A percentile compares a stretch with the other conserved stretches of the same genome.
These are phyloP conservation scores for Leptopilina myrica DNA, from an alignment of 2,888 invertebrate genomes.

Conservation along the genomic window DNA sequence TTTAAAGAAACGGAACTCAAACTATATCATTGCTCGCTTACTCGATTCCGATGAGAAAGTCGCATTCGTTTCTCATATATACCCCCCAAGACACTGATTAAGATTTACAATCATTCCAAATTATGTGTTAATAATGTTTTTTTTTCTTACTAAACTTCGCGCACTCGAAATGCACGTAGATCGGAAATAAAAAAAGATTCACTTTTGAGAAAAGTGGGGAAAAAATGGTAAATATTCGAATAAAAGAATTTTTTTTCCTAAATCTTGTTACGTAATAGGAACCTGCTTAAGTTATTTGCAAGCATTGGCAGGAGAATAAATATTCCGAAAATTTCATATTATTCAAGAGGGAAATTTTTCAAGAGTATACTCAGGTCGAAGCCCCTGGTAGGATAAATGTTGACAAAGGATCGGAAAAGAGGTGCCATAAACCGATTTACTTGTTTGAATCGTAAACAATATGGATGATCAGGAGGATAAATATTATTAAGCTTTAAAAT, in stretches of 20 bases:
- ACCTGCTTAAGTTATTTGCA: too few relatives aligned
- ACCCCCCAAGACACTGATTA: slow-evolving; percentile 27
- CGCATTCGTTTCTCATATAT: slow-evolving; percentile 2
- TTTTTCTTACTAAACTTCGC: background rate
- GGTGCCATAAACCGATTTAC: slow-evolving; percentile 67
- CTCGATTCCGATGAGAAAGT: slow-evolving; percentile 38
- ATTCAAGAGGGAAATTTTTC: background rate
- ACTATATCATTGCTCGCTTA: background rate
- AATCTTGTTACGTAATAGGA: too few relatives aligned
- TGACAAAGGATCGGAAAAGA: slow-evolving; percentile 34
- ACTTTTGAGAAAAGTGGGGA: too few relatives aligned
- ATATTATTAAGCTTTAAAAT: background rate
- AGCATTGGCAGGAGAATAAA: background rate
- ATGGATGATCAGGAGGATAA: slow-evolving; percentile 63
- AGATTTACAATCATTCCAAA: slow-evolving; percentile 26
- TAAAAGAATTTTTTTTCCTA: too few relatives aligned
- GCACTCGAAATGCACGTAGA: too few relatives aligned
- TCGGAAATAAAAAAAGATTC: too few relatives aligned
- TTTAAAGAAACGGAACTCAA: slow-evolving; percentile 28
- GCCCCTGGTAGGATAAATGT: slow-evolving; percentile 1
- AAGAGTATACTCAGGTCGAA: background rate
- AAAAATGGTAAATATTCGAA: too few relatives aligned
- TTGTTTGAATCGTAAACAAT: slow-evolving; percentile 64
- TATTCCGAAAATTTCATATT: background rate
- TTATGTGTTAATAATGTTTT: background rate